phyloP scores from a whole-genome alignment of 1,140 invertebrate species.

The Ditylenchus dipsaci region DNA sequence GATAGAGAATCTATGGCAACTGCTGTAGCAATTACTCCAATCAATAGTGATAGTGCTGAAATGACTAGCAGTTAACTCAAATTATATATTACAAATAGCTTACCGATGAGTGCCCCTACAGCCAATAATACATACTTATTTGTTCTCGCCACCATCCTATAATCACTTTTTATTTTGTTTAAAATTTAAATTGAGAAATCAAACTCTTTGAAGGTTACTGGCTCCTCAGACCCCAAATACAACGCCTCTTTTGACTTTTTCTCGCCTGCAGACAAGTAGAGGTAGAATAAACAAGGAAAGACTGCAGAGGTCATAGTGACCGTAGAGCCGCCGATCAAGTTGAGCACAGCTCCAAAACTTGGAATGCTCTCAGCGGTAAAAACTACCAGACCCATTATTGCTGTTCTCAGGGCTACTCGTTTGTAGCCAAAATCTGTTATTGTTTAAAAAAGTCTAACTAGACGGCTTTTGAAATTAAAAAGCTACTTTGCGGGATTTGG shows the following conservation, averaged over 20 bases:
- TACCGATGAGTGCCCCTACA: neutral
- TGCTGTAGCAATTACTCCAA: constrained; percentile 20
- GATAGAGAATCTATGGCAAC: constrained; percentile 20
- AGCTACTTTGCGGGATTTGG: constrained; percentile 47
- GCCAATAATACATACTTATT: neutral
- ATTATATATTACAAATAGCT: neutral
- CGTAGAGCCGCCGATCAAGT: constrained; percentile 76
- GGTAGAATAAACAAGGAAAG: constrained; percentile 77
- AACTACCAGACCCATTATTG: constrained; percentile 69
- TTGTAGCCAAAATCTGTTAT: constrained; percentile 72
- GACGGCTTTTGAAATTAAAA: neutral
- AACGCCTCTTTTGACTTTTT: constrained; percentile 1
- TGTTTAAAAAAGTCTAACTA: neutral
- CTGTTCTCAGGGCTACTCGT: constrained; percentile 70
- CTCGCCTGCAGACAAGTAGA: constrained; percentile 62
- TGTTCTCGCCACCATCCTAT: neutral
- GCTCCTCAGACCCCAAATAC: neutral
- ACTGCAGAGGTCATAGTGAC: constrained; percentile 76
- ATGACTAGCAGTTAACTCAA: neutral
- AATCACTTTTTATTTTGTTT: neutral
- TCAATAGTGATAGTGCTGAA: constrained; percentile 13
- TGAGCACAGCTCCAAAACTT: constrained; percentile 79
- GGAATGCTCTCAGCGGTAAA: constrained; percentile 76
- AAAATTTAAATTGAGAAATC: neutral
- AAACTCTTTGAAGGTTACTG: neutral